Evolutionary conservation across 2,797 vertebrate species (phyloP).

Genomic region (Acanthornis magna): DNA sequence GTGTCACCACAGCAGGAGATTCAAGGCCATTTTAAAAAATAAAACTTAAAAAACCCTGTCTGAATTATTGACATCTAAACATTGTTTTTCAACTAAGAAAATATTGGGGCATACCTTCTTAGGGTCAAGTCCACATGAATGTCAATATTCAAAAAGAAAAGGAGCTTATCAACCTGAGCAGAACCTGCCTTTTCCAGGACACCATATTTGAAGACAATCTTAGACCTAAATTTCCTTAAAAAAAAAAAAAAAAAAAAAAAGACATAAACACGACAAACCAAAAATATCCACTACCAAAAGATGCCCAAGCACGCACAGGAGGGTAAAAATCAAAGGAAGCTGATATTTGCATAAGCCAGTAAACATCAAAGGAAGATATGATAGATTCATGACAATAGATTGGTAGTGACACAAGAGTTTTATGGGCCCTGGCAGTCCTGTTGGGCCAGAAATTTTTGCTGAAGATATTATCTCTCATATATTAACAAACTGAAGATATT

Average conservation of each 20-base stretch:
- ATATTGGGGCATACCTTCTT: background rate
- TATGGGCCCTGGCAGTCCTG: conserved; percentile 40
- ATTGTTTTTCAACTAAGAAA: conserved; percentile 2
- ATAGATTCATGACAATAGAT: conserved; percentile 5
- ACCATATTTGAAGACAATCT: background rate
- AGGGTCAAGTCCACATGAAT: background rate
- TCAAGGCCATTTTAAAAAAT: background rate
- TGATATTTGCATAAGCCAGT: background rate
- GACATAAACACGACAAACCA: background rate
- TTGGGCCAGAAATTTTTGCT: conserved; percentile 15
- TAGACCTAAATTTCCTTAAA: background rate
- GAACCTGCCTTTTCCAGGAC: background rate
- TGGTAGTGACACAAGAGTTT: conserved; percentile 13
- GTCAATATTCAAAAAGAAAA: background rate
- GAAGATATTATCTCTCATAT: conserved; percentile 39
- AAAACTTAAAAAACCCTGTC: background rate
- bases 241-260: background rate
- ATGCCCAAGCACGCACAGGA: background rate
- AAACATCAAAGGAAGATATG: background rate
- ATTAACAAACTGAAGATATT: conserved; percentile 20
- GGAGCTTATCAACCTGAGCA: background rate
- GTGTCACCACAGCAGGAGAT: background rate
- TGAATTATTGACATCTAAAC: conserved; percentile 4
- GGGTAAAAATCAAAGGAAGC: conserved; percentile 2
- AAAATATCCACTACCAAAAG: background rate